phyloP scores from a whole-genome alignment of 2,888 invertebrate genomes.

The Podotricha telesiphe region DNA sequence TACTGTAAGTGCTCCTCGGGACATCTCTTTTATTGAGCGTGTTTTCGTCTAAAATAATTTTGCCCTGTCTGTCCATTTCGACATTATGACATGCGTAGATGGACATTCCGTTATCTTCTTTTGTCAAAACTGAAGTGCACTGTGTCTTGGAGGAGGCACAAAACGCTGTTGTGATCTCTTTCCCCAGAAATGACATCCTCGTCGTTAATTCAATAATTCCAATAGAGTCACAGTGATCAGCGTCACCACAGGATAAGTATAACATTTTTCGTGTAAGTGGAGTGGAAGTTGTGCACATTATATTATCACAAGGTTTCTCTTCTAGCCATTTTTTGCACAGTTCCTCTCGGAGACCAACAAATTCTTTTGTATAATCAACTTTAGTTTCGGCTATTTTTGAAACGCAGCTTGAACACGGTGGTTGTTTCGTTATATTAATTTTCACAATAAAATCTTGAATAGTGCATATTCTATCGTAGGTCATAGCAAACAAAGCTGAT shows the following conservation, averaged over 20 bases:
- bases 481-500: conserved; percentile 77
- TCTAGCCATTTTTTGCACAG: conserved; percentile 70
- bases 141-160: conserved; percentile 63
- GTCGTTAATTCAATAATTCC: conserved; percentile 73
- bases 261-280: conserved; percentile 72
- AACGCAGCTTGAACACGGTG: conserved; percentile 71
- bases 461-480: conserved; percentile 75
- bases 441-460: conserved; percentile 68
- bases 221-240: conserved; percentile 64
- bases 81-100: conserved; percentile 78
- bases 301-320: conserved; percentile 71
- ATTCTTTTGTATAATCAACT: conserved; percentile 71
- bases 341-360: conserved; percentile 63
- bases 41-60: conserved; percentile 73
- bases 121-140: conserved; percentile 61
- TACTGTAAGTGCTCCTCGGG: conserved; percentile 46
- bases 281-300: conserved; percentile 72
- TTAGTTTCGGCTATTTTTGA: conserved; percentile 71
- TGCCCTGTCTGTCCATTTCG: conserved; percentile 76
- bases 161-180: conserved; percentile 77
- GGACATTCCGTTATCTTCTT: conserved; percentile 73
- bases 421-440: conserved; percentile 69
- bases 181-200: conserved; percentile 76
- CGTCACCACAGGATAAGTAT: conserved; percentile 66
- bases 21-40: conserved; percentile 56